Base-by-base conservation (phyloP, 2,113 vertebrate genomes). In the Nettapus auritus region DNA sequence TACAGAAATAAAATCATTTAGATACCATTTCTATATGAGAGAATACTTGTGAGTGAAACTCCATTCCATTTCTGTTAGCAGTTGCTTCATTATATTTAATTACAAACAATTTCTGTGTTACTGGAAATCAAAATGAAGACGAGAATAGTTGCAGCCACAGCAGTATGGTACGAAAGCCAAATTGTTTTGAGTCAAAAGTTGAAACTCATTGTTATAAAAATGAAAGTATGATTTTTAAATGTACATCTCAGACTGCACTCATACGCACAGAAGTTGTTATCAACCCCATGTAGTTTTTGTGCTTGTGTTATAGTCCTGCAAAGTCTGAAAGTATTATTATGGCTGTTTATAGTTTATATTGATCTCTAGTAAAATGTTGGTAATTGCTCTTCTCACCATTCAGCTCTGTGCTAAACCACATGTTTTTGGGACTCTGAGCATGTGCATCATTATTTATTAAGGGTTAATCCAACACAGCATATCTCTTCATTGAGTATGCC, bases 401-500 rank as follows among this genome's bases (percentile, higher is more conserved):
- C 96, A 96, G 88, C 82, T 94, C 93, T 96, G 83, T 79, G 89
- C 93, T 97, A 88, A 88, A 88, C 86, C 94, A n/a, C 29, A 46
- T 95, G 82, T 69, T 91, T 96, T 97, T 82, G 92, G 91, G 95
- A 96, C 77, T 94, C 70, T 94, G 60, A 95, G 77, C 84, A 91
- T 84, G 87, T 92, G 84, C 86, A 82, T 98, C 73, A n/a, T 96
- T 96, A 95, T 95, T 95, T 96, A 78, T 85, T 93, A 96, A 97
- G 97, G 95, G 97, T 98, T 98, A 98, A 98, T 98, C 95, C 96
- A 97, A 91, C 95, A 63, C 88, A 86, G 86, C 94, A 33, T 97
- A 89, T 95, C 82, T 97, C 36, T 92, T 97, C 97, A 89, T 94
- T 97, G 94, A 97, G 96, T 96, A 96, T 92, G 96, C 90, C 82